Percentiles rank a stretch among this genome's conserved stretches.
Evolutionary conservation across 1,140 invertebrate genomes (phyloP).

Genomic region (Globodera rostochiensis): DNA sequence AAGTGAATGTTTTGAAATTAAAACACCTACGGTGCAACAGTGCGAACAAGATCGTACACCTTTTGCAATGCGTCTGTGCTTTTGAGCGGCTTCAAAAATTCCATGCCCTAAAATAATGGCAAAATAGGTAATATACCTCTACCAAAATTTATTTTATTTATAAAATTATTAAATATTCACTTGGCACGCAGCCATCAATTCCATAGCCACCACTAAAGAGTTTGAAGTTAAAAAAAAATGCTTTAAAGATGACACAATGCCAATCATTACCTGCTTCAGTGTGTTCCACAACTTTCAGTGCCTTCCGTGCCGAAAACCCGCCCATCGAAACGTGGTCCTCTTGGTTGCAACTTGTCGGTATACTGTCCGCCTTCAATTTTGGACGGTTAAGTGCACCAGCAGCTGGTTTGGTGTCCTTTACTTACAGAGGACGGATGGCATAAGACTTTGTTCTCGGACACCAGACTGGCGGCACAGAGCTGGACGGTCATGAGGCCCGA

Average conservation of each 20-base stretch:
- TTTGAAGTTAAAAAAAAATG: neutral
- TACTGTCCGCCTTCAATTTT: conserved; percentile 64
- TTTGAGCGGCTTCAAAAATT: conserved; percentile 76
- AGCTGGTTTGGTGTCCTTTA: neutral
- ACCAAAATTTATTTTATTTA: neutral
- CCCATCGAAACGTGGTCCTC: conserved; percentile 81
- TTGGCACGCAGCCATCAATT: conserved; percentile 76
- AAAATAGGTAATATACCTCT: neutral
- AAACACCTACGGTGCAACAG: conserved; percentile 49
- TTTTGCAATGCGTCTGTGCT: conserved; percentile 75
- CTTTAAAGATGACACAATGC: neutral
- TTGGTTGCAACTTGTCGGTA: conserved; percentile 77
- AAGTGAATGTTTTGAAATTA: too few species aligned
- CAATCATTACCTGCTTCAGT: conserved; percentile 55
- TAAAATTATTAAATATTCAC: neutral
- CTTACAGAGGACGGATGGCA: conserved; percentile 78
- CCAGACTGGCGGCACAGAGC: conserved; percentile 75
- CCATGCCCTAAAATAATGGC: conserved; percentile 69
- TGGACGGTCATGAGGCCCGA: conserved; percentile 80
- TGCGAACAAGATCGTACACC: conserved; percentile 73
- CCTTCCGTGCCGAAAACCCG: conserved; percentile 76
- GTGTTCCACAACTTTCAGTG: conserved; percentile 68
- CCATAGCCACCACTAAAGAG: conserved; percentile 74
- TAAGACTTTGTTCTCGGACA: conserved; percentile 77
- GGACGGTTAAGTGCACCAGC: too few species aligned